Evolutionary conservation across 2,888 invertebrate genomes (phyloP).

Genomic region (Punctoribates punctum): DNA sequence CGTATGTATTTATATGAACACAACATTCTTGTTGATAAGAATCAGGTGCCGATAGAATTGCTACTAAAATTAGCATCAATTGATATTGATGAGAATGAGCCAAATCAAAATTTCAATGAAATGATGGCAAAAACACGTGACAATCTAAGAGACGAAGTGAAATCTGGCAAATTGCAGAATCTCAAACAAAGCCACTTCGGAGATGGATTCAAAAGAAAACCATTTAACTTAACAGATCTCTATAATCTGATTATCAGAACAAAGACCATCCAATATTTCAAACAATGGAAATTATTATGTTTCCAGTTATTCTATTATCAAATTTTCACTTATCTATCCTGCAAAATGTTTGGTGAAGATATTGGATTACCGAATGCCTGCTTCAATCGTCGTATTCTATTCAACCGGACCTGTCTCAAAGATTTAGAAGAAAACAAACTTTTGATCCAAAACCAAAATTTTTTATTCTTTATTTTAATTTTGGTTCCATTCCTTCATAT

Average conservation of each 20-base stretch:
- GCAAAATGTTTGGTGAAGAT: background rate
- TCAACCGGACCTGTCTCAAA: background rate
- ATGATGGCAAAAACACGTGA: background rate
- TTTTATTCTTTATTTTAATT: constrained; percentile 1
- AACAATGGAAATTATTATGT: background rate
- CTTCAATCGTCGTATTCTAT: background rate
- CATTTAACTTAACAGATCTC: background rate
- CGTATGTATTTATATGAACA: background rate
- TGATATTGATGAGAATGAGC: background rate
- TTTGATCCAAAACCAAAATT: constrained; percentile 3
- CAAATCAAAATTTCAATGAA: background rate
- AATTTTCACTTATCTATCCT: no score
- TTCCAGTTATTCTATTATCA: background rate
- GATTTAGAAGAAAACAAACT: constrained; percentile 8
- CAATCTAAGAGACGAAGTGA: background rate
- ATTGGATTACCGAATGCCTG: constrained; percentile 32
- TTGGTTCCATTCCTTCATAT: constrained; percentile 15
- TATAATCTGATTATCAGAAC: background rate
- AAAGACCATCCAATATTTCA: background rate
- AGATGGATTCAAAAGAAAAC: background rate
- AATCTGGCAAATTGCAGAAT: background rate
- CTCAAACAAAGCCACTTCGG: background rate
- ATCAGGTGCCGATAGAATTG: background rate
- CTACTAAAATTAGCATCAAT: background rate
- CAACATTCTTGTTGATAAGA: background rate